Evolutionary conservation across 2,113 vertebrate species (phyloP).

Genomic region (Petroica traversi): DNA sequence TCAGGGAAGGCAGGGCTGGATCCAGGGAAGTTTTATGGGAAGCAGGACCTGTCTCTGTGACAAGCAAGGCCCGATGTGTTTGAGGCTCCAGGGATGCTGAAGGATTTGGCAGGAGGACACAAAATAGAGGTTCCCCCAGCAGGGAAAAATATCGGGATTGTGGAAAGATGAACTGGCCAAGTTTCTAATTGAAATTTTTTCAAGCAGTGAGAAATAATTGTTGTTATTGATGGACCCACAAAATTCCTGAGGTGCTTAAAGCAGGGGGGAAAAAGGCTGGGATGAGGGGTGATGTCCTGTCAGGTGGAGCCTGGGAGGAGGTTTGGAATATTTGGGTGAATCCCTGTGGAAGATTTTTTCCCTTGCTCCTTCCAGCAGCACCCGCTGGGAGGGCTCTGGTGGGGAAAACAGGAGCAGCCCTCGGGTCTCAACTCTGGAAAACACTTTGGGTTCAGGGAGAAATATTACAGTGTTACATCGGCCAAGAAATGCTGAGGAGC

Average conservation of each 20-base stretch:
- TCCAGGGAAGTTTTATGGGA: slow-evolving; percentile 8
- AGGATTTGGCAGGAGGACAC: neutral
- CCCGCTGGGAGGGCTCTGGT: neutral
- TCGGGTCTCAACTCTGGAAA: neutral
- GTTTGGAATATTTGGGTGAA: neutral
- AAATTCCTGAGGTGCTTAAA: neutral
- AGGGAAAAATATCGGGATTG: neutral
- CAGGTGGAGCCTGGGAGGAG: too few relatives aligned
- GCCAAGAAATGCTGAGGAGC: neutral
- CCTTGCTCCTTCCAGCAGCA: neutral
- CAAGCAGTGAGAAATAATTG: neutral
- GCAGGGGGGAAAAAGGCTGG: neutral
- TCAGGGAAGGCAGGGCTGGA: slow-evolving; percentile 18
- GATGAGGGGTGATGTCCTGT: too few relatives aligned
- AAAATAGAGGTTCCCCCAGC: neutral
- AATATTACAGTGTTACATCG: neutral
- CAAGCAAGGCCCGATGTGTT: neutral
- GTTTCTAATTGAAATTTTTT: neutral
- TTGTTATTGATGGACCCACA: neutral
- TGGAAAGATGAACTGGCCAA: neutral
- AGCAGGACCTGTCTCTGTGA: neutral
- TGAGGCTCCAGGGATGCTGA: neutral
- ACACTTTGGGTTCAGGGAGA: neutral
- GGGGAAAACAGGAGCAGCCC: neutral
- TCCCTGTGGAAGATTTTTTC: neutral